These are phyloP conservation scores for Enteromius radiatus DNA, from an alignment of 2,797 vertebrate species.

Conservation along the genomic window DNA sequence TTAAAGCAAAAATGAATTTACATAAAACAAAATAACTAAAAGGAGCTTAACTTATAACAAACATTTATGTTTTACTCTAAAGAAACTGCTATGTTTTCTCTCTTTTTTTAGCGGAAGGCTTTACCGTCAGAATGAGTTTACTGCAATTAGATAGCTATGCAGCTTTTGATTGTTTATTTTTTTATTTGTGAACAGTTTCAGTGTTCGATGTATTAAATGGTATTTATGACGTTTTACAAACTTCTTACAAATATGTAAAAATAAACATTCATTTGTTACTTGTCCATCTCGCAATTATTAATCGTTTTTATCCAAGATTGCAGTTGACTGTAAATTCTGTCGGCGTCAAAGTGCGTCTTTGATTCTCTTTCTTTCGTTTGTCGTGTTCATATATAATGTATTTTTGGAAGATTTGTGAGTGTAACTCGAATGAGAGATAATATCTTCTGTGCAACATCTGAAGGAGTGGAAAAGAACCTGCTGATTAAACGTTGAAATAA, in stretches of 20 bases:
- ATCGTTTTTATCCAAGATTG: neutral
- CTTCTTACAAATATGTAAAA: neutral
- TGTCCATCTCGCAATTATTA: neutral
- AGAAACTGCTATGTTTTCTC: neutral
- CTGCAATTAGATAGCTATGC: neutral
- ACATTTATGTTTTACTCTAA: neutral
- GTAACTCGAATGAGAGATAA: neutral
- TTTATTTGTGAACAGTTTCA: too few relatives aligned
- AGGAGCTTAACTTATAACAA: neutral
- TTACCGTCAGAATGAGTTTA: too few relatives aligned
- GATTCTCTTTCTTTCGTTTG: neutral
- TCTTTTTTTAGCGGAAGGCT: neutral
- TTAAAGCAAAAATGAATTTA: neutral
- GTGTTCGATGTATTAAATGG: neutral
- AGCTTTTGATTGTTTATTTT: neutral
- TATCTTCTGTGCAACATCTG: neutral
- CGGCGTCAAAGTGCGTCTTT: neutral
- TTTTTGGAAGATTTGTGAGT: neutral
- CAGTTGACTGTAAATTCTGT: neutral
- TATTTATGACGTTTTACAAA: neutral
- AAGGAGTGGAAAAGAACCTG: neutral
- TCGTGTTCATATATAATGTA: neutral
- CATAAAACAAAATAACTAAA: neutral
- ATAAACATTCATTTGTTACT: neutral
- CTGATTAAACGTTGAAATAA: slow-evolving; percentile 20